Percentiles rank a stretch among this genome's conserved stretches.
phyloP scores from a whole-genome alignment of 2,797 vertebrate genomes.

The Hydrocynus forskahlii region DNA sequence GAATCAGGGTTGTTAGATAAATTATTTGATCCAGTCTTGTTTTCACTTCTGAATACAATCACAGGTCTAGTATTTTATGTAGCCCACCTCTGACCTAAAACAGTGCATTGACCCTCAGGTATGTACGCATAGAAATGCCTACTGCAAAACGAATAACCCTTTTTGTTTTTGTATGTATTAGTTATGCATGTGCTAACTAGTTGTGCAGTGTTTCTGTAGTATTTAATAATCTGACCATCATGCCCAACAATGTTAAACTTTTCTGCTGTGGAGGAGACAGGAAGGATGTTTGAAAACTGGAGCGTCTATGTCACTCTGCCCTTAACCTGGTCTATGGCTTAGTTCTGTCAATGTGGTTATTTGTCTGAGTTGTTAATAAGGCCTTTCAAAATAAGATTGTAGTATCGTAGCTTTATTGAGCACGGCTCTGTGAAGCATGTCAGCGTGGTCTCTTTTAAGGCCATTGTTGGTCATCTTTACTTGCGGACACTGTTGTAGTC shows the following conservation, averaged over 20 bases:
- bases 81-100: neutral
- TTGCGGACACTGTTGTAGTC: conserved; percentile 20
- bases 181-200: neutral
- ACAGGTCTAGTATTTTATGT: neutral
- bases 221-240: neutral
- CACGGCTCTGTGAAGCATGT: conserved; percentile 22
- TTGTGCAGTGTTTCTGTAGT: neutral
- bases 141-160: neutral
- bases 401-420: conserved; percentile 47
- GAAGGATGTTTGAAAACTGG: conserved; percentile 53
- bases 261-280: conserved; percentile 17
- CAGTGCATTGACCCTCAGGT: neutral
- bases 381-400: conserved; percentile 39
- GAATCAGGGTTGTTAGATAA: no score
- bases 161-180: neutral
- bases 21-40: no score
- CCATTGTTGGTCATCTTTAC: conserved; percentile 33
- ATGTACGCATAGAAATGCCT: neutral
- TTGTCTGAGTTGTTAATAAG: conserved; percentile 50
- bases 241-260: neutral
- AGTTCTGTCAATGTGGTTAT: conserved; percentile 51
- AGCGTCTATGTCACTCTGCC: conserved; percentile 51
- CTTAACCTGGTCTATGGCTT: conserved; percentile 50
- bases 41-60: neutral
- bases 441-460: conserved; percentile 33